Evolutionary conservation across 1,140 invertebrate species (phyloP).

Genomic region (Melitaea cinxia): DNA sequence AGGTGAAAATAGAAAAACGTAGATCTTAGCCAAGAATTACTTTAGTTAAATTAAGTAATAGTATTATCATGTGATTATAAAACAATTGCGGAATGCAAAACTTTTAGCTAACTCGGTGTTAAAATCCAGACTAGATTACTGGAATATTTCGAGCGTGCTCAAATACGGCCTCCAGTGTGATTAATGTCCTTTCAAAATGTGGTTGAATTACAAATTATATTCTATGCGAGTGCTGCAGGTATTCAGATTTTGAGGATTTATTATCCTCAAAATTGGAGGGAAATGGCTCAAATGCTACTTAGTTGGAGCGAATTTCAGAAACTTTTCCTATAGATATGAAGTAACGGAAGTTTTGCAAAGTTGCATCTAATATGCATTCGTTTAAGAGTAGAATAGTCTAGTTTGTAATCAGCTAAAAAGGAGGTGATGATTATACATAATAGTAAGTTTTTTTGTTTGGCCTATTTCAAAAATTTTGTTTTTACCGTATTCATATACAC

Average conservation of each 20-base stretch:
- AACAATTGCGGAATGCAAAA: constrained; percentile 7
- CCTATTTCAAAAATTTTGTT: too few species aligned
- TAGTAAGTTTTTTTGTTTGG: too few species aligned
- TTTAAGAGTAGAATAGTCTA: not conserved
- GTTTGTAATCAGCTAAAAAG: too few species aligned
- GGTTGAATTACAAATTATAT: constrained; percentile 50
- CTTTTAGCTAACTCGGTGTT: constrained; percentile 14
- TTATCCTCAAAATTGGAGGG: constrained; percentile 43
- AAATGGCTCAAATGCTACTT: constrained; percentile 42
- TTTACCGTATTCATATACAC: too few species aligned
- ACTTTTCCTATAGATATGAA: constrained; percentile 42
- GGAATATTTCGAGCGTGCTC: constrained; percentile 39
- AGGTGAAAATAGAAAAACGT: too few species aligned
- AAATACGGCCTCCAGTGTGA: constrained; percentile 42
- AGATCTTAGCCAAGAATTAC: too few species aligned
- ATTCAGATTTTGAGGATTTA: constrained; percentile 55
- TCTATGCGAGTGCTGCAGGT: constrained; percentile 47
- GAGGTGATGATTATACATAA: too few species aligned
- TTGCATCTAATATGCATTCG: constrained; percentile 6
- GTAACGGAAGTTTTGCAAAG: constrained; percentile 9
- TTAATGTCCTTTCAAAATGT: constrained; percentile 47
- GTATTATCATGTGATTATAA: constrained; percentile 5
- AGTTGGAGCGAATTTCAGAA: constrained; percentile 39
- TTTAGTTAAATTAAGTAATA: too few species aligned
- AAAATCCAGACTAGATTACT: constrained; percentile 23